Conservation (phyloP, 37 sponge, comb jelly and placozoan species). For the Beroe ovata region DNA sequence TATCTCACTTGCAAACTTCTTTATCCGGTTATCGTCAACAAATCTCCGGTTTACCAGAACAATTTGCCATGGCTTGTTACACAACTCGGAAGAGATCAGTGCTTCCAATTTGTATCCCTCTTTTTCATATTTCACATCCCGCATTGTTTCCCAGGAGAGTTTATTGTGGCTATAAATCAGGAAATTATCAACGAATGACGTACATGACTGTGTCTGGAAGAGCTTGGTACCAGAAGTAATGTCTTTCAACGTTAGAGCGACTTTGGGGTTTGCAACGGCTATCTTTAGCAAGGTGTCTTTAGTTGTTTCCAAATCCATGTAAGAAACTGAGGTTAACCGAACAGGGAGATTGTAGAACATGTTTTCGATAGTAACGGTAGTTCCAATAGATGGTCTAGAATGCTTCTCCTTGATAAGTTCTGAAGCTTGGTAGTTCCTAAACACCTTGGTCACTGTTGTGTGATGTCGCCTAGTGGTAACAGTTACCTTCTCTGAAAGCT, state of each 20-base stretch:
- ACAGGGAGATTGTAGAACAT: constrained; percentile 8
- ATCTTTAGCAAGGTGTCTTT: constrained; percentile 14
- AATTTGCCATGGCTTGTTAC: not conserved
- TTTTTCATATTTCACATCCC: not conserved
- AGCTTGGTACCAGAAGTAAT: constrained; percentile 41
- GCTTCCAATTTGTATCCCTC: constrained; percentile 25
- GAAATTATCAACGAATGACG: not conserved
- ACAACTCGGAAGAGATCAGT: not conserved
- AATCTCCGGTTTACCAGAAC: not conserved
- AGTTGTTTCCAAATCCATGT: constrained; percentile 18
- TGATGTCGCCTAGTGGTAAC: constrained; percentile 27
- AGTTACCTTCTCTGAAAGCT: constrained; percentile 10
- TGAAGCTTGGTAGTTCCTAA: too few relatives aligned
- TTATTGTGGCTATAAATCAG: not conserved
- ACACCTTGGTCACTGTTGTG: not conserved
- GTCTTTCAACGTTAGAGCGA: constrained; percentile 42
- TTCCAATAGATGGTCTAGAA: constrained; percentile 12
- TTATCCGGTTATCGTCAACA: not conserved
- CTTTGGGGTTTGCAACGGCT: constrained; percentile 20
- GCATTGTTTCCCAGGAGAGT: not conserved
- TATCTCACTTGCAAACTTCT: constrained; percentile 22
- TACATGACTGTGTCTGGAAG: constrained; percentile 13
- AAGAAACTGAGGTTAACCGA: constrained; percentile 2
- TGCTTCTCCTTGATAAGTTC: not conserved
- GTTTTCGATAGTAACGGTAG: not conserved